Conservation (phyloP, 2,888 invertebrate genomes). For the Cheiracanthium punctorium region DNA sequence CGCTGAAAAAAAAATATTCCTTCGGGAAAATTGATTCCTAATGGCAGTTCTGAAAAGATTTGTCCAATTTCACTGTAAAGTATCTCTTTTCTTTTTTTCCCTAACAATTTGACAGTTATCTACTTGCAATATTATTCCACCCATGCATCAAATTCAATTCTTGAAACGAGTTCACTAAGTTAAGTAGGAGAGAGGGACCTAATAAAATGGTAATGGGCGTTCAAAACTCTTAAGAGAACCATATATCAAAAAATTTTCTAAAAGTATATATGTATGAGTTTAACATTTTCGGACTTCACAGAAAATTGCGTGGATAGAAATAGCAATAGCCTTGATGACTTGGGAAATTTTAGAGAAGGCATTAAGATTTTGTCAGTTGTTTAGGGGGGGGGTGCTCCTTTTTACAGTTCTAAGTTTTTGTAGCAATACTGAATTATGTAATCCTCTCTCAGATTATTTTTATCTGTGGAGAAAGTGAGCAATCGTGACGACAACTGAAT, state of each 20-base stretch:
- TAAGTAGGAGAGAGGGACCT: not conserved
- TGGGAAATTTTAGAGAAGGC: too few species aligned
- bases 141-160: slow-evolving; percentile 1
- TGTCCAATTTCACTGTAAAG: not conserved
- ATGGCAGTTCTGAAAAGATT: not conserved
- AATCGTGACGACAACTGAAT: too few species aligned
- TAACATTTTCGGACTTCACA: too few species aligned
- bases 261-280: too few species aligned
- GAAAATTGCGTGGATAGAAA: too few species aligned
- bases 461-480: too few species aligned
- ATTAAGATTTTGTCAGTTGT: too few species aligned
- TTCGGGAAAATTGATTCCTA: not conserved
- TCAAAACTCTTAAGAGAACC: not conserved
- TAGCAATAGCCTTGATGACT: too few species aligned
- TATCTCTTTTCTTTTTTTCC: not conserved
- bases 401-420: too few species aligned
- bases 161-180: not conserved
- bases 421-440: too few species aligned
- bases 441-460: too few species aligned
- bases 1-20: not conserved
- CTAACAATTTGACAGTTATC: not conserved
- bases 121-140: not conserved
- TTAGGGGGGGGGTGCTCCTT: too few species aligned
- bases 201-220: not conserved
- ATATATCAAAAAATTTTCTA: not conserved